Conservation (phyloP, 2,797 vertebrate species). For the Euphonia xanthogaster region DNA sequence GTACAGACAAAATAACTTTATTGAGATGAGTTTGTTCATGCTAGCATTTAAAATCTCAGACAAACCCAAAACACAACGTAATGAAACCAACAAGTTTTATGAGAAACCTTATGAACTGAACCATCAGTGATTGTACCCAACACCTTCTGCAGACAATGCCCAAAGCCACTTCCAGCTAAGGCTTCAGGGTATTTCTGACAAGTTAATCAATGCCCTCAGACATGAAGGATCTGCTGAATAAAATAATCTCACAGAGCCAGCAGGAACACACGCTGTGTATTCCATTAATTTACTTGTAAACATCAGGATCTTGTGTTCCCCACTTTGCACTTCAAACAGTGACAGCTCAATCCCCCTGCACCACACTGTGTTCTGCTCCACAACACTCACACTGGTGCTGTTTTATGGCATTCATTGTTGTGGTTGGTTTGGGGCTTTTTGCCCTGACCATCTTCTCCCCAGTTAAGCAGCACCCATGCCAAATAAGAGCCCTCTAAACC, state of each 20-base stretch:
- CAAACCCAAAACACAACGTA: background rate
- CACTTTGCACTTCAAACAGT: background rate
- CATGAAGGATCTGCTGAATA: background rate
- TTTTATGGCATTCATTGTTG: background rate
- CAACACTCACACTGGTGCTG: background rate
- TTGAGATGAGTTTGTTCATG: background rate
- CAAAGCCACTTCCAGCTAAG: background rate
- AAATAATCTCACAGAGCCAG: background rate
- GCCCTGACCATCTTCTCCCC: background rate
- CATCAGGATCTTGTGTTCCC: background rate
- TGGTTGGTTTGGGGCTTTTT: rapidly evolving
- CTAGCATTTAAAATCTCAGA: background rate
- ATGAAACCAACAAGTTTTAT: background rate
- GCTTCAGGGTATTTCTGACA: background rate
- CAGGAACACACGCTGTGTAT: background rate
- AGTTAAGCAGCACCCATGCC: background rate
- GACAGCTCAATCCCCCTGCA: background rate
- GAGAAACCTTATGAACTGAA: background rate
- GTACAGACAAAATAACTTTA: background rate
- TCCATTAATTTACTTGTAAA: background rate
- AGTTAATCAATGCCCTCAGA: background rate
- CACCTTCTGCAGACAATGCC: background rate
- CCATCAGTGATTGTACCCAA: background rate
- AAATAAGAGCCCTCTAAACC: background rate
- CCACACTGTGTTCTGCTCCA: background rate